phyloP scores from a whole-genome alignment of 1,140 invertebrate genomes.

The Orussus abietinus region DNA sequence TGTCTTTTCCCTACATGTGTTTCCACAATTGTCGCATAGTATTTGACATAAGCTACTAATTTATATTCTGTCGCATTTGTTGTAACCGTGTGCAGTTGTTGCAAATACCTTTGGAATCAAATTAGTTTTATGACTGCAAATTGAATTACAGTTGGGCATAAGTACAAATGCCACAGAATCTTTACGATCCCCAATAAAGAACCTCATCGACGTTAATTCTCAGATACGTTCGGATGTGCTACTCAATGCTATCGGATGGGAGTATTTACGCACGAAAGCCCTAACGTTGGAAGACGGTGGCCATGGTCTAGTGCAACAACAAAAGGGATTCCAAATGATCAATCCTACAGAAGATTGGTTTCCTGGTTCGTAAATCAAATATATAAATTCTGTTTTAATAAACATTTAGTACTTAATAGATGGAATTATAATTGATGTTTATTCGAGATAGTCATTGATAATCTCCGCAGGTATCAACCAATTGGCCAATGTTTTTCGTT shows the following conservation, averaged over 20 bases:
- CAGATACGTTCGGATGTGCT: conserved; percentile 66
- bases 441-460: conserved; percentile 12
- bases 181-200: conserved; percentile 72
- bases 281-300: conserved; percentile 66
- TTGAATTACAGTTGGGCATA: conserved; percentile 56
- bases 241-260: conserved; percentile 72
- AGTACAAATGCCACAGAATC: conserved; percentile 79
- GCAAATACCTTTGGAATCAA: too few species aligned
- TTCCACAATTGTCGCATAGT: too few species aligned
- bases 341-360: conserved; percentile 85
- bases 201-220: conserved; percentile 70
- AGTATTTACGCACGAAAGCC: conserved; percentile 71
- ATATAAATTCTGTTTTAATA: too few species aligned
- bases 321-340: conserved; percentile 78
- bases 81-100: too few species aligned
- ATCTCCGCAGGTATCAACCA: conserved; percentile 59
- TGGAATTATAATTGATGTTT: too few species aligned
- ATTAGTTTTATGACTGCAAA: too few species aligned
- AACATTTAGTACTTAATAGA: too few species aligned
- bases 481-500: conserved; percentile 59
- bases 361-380: conserved; percentile 60
- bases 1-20: too few species aligned
- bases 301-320: conserved; percentile 61
- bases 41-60: too few species aligned
- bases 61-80: too few species aligned